Evolutionary conservation across 2,113 vertebrate genomes (phyloP).

Genomic region (Kobus ellipsiprymnus): DNA sequence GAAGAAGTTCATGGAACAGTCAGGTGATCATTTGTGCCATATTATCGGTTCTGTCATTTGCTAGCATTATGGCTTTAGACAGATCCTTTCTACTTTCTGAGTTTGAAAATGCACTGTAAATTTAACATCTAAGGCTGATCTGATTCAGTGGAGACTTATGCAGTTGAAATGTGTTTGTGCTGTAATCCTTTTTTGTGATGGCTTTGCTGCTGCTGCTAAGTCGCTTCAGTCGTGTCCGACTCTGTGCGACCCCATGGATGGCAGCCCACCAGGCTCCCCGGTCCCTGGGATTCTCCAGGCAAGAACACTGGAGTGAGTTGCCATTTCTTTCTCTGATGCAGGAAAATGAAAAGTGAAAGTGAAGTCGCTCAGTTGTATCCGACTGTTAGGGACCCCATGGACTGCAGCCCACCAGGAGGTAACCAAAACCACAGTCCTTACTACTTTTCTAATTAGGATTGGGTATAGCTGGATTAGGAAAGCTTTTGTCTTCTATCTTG

Average conservation of each 20-base stretch:
- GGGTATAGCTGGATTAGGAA: neutral
- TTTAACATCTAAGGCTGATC: neutral
- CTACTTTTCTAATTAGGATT: neutral
- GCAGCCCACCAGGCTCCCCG: neutral
- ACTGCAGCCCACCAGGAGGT: neutral
- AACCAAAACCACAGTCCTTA: neutral
- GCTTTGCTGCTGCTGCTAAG: neutral
- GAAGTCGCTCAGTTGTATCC: fast-evolving
- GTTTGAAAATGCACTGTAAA: neutral
- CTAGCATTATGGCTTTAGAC: neutral
- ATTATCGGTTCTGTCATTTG: neutral
- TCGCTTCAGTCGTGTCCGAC: fast-evolving
- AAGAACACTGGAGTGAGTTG: neutral
- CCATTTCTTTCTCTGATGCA: neutral
- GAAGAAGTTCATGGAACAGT: neutral
- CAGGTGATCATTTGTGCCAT: neutral
- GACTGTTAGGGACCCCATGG: neutral
- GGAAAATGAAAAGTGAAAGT: neutral
- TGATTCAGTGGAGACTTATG: neutral
- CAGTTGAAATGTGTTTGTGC: neutral
- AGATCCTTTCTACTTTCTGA: neutral
- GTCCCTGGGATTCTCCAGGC: neutral
- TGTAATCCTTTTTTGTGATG: neutral
- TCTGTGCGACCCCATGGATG: fast-evolving
- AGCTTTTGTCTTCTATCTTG: neutral